A percentile compares a stretch with the other conserved stretches of the same genome.
Evolutionary conservation across 1,140 invertebrate species (phyloP).

Genomic region (Drosophila carrolli): DNA sequence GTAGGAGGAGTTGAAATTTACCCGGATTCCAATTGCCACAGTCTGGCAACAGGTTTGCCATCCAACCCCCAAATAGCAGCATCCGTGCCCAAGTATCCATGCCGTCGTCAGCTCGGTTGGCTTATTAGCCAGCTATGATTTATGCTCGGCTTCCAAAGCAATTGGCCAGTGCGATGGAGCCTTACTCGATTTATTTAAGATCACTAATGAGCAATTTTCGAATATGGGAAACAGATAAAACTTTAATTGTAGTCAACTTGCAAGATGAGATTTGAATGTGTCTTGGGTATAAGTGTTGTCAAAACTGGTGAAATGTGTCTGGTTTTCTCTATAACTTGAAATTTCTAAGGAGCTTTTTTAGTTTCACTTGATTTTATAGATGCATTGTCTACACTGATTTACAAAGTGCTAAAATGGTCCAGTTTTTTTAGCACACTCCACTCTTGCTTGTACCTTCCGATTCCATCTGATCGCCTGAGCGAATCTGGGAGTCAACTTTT

Average conservation of each 20-base stretch:
- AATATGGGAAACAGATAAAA: background rate
- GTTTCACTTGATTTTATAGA: no score
- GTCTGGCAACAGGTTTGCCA: slow-evolving; percentile 58
- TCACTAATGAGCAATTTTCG: slow-evolving; percentile 30
- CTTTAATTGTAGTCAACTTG: background rate
- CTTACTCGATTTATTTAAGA: slow-evolving; percentile 30
- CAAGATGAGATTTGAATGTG: background rate
- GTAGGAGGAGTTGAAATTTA: slow-evolving; percentile 28
- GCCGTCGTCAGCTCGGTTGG: slow-evolving; percentile 30
- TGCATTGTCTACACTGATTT: no score
- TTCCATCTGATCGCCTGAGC: background rate
- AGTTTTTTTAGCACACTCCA: background rate
- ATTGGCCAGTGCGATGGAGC: slow-evolving; percentile 50
- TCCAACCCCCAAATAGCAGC: slow-evolving; percentile 11
- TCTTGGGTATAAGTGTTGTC: no score
- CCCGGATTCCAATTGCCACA: slow-evolving; percentile 24
- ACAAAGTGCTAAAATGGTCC: no score
- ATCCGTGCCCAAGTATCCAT: slow-evolving; percentile 21
- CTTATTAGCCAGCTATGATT: slow-evolving; percentile 69
- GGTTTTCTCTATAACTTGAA: no score
- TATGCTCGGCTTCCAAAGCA: slow-evolving; percentile 58
- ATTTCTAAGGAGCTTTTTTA: no score
- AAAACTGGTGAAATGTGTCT: no score
- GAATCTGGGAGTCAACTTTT: slow-evolving; percentile 41
- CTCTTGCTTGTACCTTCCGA: background rate